Conservation (phyloP, 2,888 invertebrate genomes). For the Incurvaria masculella region DNA sequence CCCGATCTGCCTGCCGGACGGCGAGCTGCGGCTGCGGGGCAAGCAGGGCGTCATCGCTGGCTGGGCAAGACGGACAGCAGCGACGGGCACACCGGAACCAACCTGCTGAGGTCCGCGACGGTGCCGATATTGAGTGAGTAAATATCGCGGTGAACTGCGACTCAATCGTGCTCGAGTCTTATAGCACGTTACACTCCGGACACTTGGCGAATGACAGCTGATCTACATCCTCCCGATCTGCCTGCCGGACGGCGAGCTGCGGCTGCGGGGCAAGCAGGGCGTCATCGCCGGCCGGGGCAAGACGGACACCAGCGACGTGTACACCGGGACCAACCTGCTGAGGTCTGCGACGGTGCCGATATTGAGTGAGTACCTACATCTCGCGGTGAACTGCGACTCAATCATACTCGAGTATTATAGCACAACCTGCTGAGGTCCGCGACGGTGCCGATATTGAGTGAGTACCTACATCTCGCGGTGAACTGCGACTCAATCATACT, state of each 20-base stretch:
- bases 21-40: constrained; percentile 34
- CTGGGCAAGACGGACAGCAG: constrained; percentile 77
- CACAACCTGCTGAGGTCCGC: constrained; percentile 69
- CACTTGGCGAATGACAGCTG: too few species aligned
- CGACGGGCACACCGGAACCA: constrained; percentile 74
- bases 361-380: constrained; percentile 66
- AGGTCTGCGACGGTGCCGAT: constrained; percentile 81
- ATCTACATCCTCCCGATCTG: constrained; percentile 78
- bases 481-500: too few species aligned
- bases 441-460: constrained; percentile 76
- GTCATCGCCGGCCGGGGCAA: constrained; percentile 84
- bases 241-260: constrained; percentile 56
- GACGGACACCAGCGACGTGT: constrained; percentile 66
- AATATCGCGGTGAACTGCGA: too few species aligned
- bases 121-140: constrained; percentile 78
- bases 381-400: too few species aligned
- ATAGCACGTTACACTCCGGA: too few species aligned
- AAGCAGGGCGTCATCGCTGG: constrained; percentile 64
- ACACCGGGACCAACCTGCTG: constrained; percentile 77
- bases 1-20: constrained; percentile 74
- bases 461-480: too few species aligned
- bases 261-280: constrained; percentile 35
- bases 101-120: constrained; percentile 72
- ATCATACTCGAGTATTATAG: too few species aligned
- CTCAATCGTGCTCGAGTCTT: too few species aligned